phyloP scores from a whole-genome alignment of 2,797 vertebrate species.

The Parotocinclus haroldoi region DNA sequence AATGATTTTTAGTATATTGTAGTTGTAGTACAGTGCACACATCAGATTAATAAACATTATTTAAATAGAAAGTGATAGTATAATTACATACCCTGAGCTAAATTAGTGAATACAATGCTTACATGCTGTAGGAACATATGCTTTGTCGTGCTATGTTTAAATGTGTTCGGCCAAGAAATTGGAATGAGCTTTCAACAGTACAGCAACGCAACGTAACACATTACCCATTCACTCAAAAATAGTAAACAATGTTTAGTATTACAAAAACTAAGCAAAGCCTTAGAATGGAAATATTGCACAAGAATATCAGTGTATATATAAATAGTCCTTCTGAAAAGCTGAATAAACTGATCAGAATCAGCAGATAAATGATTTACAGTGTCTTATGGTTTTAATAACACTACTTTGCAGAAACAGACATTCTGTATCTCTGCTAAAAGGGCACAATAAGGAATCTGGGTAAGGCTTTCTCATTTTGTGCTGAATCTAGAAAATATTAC shows the following conservation, averaged over 20 bases:
- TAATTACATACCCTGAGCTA: slow-evolving; percentile 53
- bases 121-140: slow-evolving; percentile 37
- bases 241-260: slow-evolving; percentile 23
- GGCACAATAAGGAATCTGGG: slow-evolving; percentile 15
- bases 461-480: slow-evolving; percentile 19
- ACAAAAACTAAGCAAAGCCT: background rate
- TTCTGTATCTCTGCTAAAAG: slow-evolving; percentile 12
- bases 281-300: slow-evolving; percentile 27
- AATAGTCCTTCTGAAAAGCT: slow-evolving; percentile 28
- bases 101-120: slow-evolving; percentile 42
- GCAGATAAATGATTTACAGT: background rate
- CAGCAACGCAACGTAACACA: slow-evolving; percentile 9
- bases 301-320: slow-evolving; percentile 15
- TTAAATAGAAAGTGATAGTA: slow-evolving; percentile 35
- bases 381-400: slow-evolving; percentile 7
- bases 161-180: slow-evolving; percentile 16
- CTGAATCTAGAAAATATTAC: slow-evolving; percentile 2
- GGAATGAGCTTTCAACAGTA: slow-evolving; percentile 1
- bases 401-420: slow-evolving; percentile 8
- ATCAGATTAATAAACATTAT: slow-evolving; percentile 26
- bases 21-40: slow-evolving; percentile 34
- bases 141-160: slow-evolving; percentile 25
- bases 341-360: no score
- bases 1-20: slow-evolving; percentile 26
- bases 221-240: slow-evolving; percentile 1